Evolutionary conservation across 2,888 invertebrate species (phyloP), one percentile per base, ranked within the genome.

Genomic region (Phlogophora meticulosa): DNA sequence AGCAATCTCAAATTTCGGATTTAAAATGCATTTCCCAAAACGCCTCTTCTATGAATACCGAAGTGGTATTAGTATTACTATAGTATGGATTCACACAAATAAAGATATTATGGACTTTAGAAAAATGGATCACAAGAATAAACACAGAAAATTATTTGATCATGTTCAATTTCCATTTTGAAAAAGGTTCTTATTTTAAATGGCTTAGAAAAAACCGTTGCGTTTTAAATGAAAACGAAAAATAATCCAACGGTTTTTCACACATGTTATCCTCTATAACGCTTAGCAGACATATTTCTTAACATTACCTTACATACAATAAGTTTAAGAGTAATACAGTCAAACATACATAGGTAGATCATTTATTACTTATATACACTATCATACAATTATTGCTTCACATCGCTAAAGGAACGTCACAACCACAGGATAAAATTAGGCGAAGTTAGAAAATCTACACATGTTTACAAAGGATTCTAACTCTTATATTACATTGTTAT

Each of bases 391-490:
- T 84, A 84, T 85, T 82, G 81, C 85, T 82, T 72, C 63, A 73
- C 62, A 64, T 73, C 34, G 36, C 62, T 78, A 82, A 66, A 72
- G 66, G 72, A 81, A 80, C 48, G 53, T 90, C 91, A 90, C 90
- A 90, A 90, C 90, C 90, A 85, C 85, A 84, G 75, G 86, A 85
- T 78, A 78, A 81, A 81, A 79, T 80, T 73, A 76, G 56, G 15
- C 22, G 22, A 52, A 80, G 59, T 51, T 80, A 62, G 65, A 73
- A 79, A 79, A 64, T 45, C 62, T 81, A 58, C 17, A 40, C 48
- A 36, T 48, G 72, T 49, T 58, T 71, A 56, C 55, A 68, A 32
- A 79, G 52, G 28, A 79, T 53, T 66, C 24, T 76, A 49, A 45
- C 13, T 15, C 65, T 72, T 72, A 79, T 15, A n/a, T n/a, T n/a